A percentile compares a stretch with the other conserved stretches of the same genome.
Conservation (phyloP, 1,140 invertebrate genomes). For the Drosophila subobscura region DNA sequence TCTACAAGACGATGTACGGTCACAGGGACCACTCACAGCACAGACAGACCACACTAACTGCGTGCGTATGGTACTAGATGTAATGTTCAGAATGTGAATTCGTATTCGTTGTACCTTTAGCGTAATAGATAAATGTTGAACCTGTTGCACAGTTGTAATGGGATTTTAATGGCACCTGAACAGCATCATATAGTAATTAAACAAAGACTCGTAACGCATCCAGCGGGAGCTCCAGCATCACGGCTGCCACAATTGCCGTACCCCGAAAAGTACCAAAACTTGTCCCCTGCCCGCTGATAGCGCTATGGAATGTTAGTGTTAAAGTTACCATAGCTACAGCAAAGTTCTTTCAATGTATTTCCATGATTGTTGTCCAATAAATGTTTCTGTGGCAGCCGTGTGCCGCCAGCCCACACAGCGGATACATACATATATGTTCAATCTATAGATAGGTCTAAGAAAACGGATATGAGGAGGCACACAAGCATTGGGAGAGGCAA, state of each 20-base stretch:
- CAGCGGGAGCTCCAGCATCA: conserved; percentile 20
- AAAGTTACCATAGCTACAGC: too few species aligned
- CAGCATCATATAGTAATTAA: conserved; percentile 32
- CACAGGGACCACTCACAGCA: conserved; percentile 53
- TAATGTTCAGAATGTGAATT: conserved; percentile 40
- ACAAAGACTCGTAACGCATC: conserved; percentile 38
- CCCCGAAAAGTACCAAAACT: too few species aligned
- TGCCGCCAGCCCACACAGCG: too few species aligned
- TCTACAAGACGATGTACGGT: conserved; percentile 55
- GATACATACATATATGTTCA: conserved; percentile 1
- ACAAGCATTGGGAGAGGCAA: background rate
- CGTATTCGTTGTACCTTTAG: conserved; percentile 52
- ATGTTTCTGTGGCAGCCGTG: too few species aligned
- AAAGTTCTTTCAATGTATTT: too few species aligned
- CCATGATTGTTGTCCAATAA: too few species aligned
- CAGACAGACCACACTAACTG: conserved; percentile 6
- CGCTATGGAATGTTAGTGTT: too few species aligned
- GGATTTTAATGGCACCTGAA: conserved; percentile 56
- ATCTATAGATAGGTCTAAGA: conserved; percentile 26
- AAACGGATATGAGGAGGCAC: conserved; percentile 10
- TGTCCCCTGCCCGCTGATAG: too few species aligned
- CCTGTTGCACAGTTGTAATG: conserved; percentile 57
- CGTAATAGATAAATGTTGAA: conserved; percentile 50
- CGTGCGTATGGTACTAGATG: conserved; percentile 12
- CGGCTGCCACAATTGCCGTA: background rate